Conservation (phyloP, 2,113 vertebrate species). For the Psittacus erithacus region DNA sequence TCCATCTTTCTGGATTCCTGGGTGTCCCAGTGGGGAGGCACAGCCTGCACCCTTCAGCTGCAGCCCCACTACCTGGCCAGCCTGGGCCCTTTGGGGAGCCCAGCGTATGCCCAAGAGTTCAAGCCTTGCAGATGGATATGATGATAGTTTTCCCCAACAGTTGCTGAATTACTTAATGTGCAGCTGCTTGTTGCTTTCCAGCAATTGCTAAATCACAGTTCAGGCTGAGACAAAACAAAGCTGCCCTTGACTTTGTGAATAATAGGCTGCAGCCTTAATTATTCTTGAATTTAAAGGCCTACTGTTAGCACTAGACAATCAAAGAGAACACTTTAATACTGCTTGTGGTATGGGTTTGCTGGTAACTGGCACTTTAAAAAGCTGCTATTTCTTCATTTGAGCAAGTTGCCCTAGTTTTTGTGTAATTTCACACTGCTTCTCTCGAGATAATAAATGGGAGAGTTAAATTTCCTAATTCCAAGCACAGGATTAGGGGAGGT, state of each 20-base stretch:
- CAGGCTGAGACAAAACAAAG: slow-evolving; percentile 23
- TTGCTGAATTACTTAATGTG: neutral
- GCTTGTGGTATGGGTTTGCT: neutral
- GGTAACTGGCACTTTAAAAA: neutral
- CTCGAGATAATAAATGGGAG: neutral
- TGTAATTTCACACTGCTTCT: neutral
- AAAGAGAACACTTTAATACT: neutral
- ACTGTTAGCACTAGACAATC: neutral
- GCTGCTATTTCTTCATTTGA: neutral
- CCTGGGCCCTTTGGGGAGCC: rapidly evolving
- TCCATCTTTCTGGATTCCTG: neutral
- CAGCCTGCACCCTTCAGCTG: neutral
- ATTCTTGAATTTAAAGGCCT: slow-evolving; percentile 36
- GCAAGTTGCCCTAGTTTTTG: neutral
- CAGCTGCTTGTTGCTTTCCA: slow-evolving; percentile 20
- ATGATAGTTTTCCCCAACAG: neutral
- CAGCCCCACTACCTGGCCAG: neutral
- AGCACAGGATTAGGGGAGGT: neutral
- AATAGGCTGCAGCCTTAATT: slow-evolving; percentile 16
- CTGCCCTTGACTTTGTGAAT: slow-evolving; percentile 39
- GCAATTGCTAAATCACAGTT: neutral
- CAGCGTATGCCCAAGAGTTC: rapidly evolving
- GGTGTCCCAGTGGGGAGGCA: rapidly evolving
- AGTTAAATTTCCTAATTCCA: neutral
- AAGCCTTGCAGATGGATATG: rapidly evolving